These are phyloP conservation scores for Lasioglossum calceatum DNA, from an alignment of 2,888 invertebrate genomes.

Conservation along the genomic window DNA sequence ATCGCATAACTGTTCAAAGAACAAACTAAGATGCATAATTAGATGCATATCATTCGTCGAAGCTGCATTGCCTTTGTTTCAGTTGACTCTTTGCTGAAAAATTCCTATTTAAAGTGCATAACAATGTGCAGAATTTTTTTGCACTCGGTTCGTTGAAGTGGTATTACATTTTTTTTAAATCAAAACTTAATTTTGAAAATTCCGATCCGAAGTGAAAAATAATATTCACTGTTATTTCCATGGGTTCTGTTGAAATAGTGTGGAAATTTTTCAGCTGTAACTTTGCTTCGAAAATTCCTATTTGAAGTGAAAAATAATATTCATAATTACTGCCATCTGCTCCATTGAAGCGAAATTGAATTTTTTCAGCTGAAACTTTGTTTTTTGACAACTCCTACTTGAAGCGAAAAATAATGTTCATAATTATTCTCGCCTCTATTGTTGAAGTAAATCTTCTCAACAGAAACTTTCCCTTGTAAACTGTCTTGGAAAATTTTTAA, in stretches of 20 bases:
- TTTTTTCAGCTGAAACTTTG: neutral
- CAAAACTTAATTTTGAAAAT: neutral
- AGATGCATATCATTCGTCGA: neutral
- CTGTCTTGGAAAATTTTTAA: neutral
- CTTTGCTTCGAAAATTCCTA: neutral
- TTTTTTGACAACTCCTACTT: neutral
- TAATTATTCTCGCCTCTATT: neutral
- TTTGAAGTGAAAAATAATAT: neutral
- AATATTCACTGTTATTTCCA: neutral
- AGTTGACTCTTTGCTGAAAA: neutral
- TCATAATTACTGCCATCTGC: neutral
- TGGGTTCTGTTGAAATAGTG: neutral
- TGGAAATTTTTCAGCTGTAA: neutral
- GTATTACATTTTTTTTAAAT: neutral
- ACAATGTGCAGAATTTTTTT: neutral
- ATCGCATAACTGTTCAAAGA: neutral
- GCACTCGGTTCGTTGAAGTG: neutral
- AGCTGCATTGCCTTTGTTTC: neutral
- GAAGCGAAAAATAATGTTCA: neutral
- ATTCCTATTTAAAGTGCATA: neutral
- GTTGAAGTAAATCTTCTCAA: neutral
- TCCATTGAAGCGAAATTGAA: neutral
- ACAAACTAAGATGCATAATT: neutral
- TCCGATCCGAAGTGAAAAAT: neutral
- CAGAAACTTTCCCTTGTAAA: neutral